These are phyloP conservation scores for Cantharis nigra DNA, from an alignment of 2,888 invertebrate species.

Conservation along the genomic window DNA sequence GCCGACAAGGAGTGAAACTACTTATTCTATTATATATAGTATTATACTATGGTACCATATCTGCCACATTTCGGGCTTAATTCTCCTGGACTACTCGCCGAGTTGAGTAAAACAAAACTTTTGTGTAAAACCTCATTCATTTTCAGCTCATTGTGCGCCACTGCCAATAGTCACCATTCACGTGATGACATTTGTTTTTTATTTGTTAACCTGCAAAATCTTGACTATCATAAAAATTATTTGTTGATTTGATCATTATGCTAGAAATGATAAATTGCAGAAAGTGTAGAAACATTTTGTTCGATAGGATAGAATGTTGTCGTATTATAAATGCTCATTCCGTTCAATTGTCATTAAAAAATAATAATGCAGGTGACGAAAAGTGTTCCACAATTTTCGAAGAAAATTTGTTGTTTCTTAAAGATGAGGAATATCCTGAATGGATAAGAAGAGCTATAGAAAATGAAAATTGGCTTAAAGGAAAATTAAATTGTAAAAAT, in stretches of 20 bases:
- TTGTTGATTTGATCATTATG: not conserved
- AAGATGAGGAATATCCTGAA: slow-evolving; percentile 61
- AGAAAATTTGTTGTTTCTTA: slow-evolving; percentile 56
- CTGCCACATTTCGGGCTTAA: too few species aligned
- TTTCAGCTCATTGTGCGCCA: too few species aligned
- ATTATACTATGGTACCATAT: too few species aligned
- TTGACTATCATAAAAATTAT: not conserved
- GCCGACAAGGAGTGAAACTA: too few species aligned
- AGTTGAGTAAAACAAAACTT: too few species aligned
- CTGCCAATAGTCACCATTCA: too few species aligned
- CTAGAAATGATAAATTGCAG: slow-evolving; percentile 43
- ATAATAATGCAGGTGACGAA: slow-evolving; percentile 8
- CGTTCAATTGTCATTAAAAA: slow-evolving; percentile 10
- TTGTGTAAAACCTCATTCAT: too few species aligned
- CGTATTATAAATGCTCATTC: slow-evolving; percentile 46
- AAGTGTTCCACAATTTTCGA: slow-evolving; percentile 37
- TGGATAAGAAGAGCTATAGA: slow-evolving; percentile 63
- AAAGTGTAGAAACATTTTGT: slow-evolving; percentile 46
- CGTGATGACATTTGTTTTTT: not conserved
- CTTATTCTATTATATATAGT: too few species aligned
- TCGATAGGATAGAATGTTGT: slow-evolving; percentile 34
- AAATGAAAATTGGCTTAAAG: slow-evolving; percentile 66
- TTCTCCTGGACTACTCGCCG: too few species aligned
- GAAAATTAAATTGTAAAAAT: slow-evolving; percentile 66
- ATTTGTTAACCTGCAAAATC: not conserved